Base-by-base conservation (phyloP, 2,797 vertebrate species). In the Squalus acanthias region DNA sequence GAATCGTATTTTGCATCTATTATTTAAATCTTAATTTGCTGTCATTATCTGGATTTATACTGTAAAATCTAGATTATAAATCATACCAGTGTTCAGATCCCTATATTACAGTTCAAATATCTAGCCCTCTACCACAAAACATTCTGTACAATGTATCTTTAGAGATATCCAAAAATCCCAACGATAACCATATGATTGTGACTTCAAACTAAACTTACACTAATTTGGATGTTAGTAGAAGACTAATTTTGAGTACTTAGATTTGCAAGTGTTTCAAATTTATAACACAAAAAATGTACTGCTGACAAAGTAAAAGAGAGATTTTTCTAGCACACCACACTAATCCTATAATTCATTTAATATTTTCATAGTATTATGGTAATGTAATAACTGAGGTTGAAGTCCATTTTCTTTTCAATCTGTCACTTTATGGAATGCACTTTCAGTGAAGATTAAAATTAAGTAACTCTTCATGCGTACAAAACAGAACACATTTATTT, bases 371-470 rank as follows among this genome's bases (percentile, higher is more conserved):
- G 12, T 63, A 33, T 33, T 91, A 63, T 91, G 57, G 57, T 20
- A n/a, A 63, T 65, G 29, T 63, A 91, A 91, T 91, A 91, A 91
- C 57, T 63, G 29, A n/a, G 13, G 29, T 91, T 60, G 60, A 63
- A 63, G 88, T 91, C 88, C 3, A 91, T 63, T 91, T 91, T 88
- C 88, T 91, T 91, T 91, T 91, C 91, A 93, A 67, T 67, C 63
- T 67, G 63, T 46, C 33, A 92, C 17, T n/a, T 92, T 20, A 65
- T 65, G 60, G 33, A 65, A 65, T 92, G 33, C 60, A 65, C n/a
- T 39, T 46, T 3, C 63, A 67, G n/a, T 93, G 63, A 39, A 93
- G n/a, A 93, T 67, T 67, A 91, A 60, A n/a, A 91, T 20, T 63
- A 67, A 39, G 15, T 67, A n/a, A 67, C 15, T 67, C 33, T 22